These are phyloP conservation scores for Tetrax tetrax DNA, from an alignment of 2,113 vertebrate genomes.

Conservation along the genomic window DNA sequence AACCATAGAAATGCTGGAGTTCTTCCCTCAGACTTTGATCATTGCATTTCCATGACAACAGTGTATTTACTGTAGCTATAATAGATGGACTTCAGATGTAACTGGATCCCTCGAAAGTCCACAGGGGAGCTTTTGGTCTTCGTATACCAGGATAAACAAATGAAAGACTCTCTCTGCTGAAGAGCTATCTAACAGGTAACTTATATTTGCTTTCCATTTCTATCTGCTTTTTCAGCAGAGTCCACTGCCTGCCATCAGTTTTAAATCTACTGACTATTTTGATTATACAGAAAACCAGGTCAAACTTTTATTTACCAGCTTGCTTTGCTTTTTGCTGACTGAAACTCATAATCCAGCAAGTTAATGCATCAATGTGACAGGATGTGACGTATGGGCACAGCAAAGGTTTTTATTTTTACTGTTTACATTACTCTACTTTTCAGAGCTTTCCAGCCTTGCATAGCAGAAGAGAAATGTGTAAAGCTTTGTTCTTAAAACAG, in stretches of 20 bases:
- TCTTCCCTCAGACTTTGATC: constrained; percentile 2
- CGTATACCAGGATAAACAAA: background rate
- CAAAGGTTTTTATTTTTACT: background rate
- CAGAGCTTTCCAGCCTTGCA: background rate
- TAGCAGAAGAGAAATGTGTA: background rate
- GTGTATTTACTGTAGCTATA: background rate
- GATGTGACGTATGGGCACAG: background rate
- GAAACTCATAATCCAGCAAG: background rate
- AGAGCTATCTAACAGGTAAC: background rate
- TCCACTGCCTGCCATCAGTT: background rate
- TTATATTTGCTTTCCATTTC: constrained; percentile 4
- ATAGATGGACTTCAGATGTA: constrained; percentile 11
- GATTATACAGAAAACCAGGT: background rate
- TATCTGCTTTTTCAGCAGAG: background rate
- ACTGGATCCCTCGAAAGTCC: background rate
- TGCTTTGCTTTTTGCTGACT: constrained; percentile 3
- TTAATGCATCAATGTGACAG: background rate
- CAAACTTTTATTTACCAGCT: background rate
- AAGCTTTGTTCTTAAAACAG: background rate
- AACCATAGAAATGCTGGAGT: background rate
- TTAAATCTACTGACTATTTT: constrained; percentile 10
- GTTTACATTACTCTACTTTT: background rate
- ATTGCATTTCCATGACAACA: constrained; percentile 41
- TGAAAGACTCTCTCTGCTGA: background rate
- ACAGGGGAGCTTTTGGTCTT: background rate